These are phyloP conservation scores for Drosophila repleta DNA, from an alignment of 1,140 invertebrate genomes.

Conservation along the genomic window DNA sequence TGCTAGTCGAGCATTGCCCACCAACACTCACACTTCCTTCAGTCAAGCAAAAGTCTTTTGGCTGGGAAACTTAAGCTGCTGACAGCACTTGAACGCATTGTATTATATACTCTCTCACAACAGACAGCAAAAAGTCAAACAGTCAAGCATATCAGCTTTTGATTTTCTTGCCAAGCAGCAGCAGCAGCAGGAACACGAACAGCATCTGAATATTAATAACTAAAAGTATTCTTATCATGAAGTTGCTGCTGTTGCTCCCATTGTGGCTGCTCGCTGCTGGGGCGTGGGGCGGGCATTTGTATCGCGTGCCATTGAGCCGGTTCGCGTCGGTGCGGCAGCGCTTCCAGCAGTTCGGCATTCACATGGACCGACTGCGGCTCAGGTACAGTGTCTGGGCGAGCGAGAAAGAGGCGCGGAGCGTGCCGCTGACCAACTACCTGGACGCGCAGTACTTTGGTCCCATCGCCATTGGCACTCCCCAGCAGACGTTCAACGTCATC, in stretches of 20 bases:
- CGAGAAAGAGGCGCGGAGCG: background rate
- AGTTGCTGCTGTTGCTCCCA: constrained; percentile 26
- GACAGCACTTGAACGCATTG: constrained; percentile 42
- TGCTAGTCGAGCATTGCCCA: no score
- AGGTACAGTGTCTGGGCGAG: constrained; percentile 40
- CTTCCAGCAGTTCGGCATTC: constrained; percentile 66
- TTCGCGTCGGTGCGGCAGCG: constrained; percentile 65
- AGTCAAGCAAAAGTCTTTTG: constrained; percentile 33
- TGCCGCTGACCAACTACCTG: constrained; percentile 92
- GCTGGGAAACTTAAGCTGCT: constrained; percentile 22
- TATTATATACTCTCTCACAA: constrained; percentile 20
- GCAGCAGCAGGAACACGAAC: constrained; percentile 1
- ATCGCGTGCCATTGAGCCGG: constrained; percentile 53
- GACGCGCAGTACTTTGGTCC: constrained; percentile 99
- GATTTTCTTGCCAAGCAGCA: constrained; percentile 28
- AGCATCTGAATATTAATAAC: constrained; percentile 4
- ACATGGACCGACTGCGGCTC: constrained; percentile 63
- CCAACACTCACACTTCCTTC: no score
- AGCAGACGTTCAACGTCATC: constrained; percentile 96
- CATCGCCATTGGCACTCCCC: constrained; percentile 96
- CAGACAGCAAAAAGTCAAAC: background rate
- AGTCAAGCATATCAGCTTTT: constrained; percentile 47
- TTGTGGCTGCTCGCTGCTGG: background rate
- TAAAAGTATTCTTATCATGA: constrained; percentile 43
- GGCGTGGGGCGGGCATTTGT: constrained; percentile 18